Evolutionary conservation across 2,113 vertebrate species (phyloP).

Genomic region (Okapia johnstoni): DNA sequence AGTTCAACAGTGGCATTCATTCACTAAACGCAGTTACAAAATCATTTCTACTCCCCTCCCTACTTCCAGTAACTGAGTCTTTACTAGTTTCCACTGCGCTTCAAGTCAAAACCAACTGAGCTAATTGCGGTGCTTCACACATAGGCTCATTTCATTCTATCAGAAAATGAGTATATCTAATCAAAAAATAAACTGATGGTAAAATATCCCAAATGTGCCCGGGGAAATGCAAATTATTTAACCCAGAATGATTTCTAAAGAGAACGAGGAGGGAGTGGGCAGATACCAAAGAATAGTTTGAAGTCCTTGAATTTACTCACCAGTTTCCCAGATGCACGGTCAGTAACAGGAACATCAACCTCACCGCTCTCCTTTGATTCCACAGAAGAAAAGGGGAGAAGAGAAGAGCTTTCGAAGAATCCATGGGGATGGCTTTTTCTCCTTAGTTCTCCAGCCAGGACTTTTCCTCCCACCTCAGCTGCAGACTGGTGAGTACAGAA

Average conservation of each 20-base stretch:
- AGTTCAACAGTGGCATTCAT: conserved; percentile 18
- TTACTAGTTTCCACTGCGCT: neutral
- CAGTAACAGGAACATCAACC: conserved; percentile 78
- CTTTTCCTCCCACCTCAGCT: conserved; percentile 28
- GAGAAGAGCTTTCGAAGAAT: conserved; percentile 55
- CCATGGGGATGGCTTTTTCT: conserved; percentile 69
- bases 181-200: neutral
- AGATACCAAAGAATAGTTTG: neutral
- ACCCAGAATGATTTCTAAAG: neutral
- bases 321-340: conserved; percentile 79
- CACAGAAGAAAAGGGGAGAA: conserved; percentile 58
- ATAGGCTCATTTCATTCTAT: neutral
- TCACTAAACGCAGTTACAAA: neutral
- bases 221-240: neutral
- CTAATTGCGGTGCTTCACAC: neutral
- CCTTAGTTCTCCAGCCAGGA: neutral
- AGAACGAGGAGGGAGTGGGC: neutral
- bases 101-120: neutral
- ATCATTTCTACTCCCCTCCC: neutral
- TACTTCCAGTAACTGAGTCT: neutral
- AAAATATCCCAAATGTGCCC: neutral
- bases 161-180: neutral
- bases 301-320: conserved; percentile 70
- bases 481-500: neutral
- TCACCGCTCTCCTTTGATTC: conserved; percentile 70